phyloP scores from a whole-genome alignment of 2,888 invertebrate species.

The Trisateles emortualis region DNA sequence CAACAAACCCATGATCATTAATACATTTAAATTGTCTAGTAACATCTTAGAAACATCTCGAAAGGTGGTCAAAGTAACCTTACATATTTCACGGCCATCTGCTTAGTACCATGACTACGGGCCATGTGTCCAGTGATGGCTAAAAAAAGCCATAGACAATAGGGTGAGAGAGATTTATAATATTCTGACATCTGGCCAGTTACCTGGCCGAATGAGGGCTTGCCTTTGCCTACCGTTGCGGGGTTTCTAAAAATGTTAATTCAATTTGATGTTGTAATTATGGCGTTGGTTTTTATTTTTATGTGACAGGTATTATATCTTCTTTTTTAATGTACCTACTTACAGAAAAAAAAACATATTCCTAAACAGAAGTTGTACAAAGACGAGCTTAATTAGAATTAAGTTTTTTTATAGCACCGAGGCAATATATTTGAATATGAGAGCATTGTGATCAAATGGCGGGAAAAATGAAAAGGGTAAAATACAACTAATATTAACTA shows the following conservation, averaged over 20 bases:
- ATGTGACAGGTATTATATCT: conserved; percentile 8
- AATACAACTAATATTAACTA: too few species aligned
- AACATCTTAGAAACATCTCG: conserved; percentile 18
- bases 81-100: conserved; percentile 53
- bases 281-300: neutral
- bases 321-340: too few species aligned
- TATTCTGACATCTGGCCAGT: conserved; percentile 71
- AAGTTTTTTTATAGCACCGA: too few species aligned
- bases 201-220: conserved; percentile 63
- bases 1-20: conserved; percentile 3
- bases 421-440: too few species aligned
- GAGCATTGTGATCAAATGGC: too few species aligned
- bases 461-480: too few species aligned
- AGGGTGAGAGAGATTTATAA: conserved; percentile 72
- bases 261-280: conserved; percentile 29
- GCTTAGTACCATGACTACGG: conserved; percentile 57
- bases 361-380: too few species aligned
- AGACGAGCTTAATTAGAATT: too few species aligned
- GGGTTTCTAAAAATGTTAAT: conserved; percentile 37
- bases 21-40: conserved; percentile 6
- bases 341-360: too few species aligned
- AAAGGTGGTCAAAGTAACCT: conserved; percentile 45
- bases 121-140: conserved; percentile 77
- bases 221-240: conserved; percentile 29
- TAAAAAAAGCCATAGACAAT: conserved; percentile 78